Base-by-base conservation (phyloP, 2,888 invertebrate genomes). In the Agrochola litura region DNA sequence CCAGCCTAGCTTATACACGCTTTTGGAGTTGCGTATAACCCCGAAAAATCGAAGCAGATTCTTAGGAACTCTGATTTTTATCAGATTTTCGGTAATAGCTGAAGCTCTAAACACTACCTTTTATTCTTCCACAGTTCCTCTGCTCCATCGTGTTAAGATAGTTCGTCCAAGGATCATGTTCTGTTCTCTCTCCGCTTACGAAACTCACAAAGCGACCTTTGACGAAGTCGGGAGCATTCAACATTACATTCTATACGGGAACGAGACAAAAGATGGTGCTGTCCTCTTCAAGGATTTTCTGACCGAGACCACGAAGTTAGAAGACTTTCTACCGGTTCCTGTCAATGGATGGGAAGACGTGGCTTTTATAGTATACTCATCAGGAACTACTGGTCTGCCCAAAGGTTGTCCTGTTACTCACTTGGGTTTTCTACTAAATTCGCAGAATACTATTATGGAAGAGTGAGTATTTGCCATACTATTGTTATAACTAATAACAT, bases 341-440 rank as follows among this genome's bases (percentile, higher is more conserved):
- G 91, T 91, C 0, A 82, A 88, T 0, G 91, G 91, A 8, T 88
- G 85, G 86, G 78, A 84, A 2, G 91, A 91, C 52, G 9, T 69
- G 0, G 75, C 83, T 2, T 72, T 91, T 2, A 87, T 91, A 12
- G 25, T 90, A 2, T 91, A 79, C 76, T 91, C 92, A 0, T 92
- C 92, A 6, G 92, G 92, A 0, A 92, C 92, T 0, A 91, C 91
- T 8, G 92, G 92, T 0, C 54, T 91, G 46, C 89, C 92, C 0
- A 92, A 92, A 74, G 92, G 90, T 1, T 76, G 90, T 0, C 91
- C 89, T 1, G 69, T 88, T 25, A 91, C 90, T 0, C 92, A 92
- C 82, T 54, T 90, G 14, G 84, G 61, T 2, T 82, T 83, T 10
- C 30, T 86, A 4, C 46, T 84, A 6, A 86, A 83, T 30, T 43